phyloP scores from a whole-genome alignment of 2,888 invertebrate species.

The Corythucha ciliata region DNA sequence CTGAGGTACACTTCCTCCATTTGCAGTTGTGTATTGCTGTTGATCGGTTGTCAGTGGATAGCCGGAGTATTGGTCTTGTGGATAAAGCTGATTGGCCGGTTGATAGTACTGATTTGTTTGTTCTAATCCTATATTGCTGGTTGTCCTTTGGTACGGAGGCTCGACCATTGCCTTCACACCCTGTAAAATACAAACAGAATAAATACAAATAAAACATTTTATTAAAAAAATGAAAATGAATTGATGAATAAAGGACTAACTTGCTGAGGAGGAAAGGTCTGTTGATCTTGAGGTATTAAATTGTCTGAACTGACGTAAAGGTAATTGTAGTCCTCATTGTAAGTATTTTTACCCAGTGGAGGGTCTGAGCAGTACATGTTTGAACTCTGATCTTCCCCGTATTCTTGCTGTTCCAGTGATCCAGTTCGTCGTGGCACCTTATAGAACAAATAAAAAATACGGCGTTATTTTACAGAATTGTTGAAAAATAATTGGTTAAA shows the following conservation, averaged over 20 bases:
- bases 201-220: no score
- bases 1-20: conserved; percentile 8
- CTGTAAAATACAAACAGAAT: no score
- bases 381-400: conserved; percentile 19
- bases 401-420: conserved; percentile 27
- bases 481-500: no score
- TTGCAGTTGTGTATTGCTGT: conserved; percentile 15
- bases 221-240: no score
- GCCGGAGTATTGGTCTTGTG: conserved; percentile 20
- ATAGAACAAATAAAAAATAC: no score
- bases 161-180: no score
- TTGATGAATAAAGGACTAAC: no score
- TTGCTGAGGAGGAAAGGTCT: not conserved
- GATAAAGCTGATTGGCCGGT: conserved; percentile 43
- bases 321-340: conserved; percentile 61
- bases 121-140: conserved; percentile 30
- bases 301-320: conserved; percentile 61
- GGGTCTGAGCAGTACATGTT: conserved; percentile 42
- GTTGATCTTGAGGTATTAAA: conserved; percentile 40
- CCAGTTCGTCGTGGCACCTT: conserved; percentile 26
- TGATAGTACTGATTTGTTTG: conserved; percentile 38
- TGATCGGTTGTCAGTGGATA: no score
- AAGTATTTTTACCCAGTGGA: conserved; percentile 39
- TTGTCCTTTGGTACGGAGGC: conserved; percentile 29
- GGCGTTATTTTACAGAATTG: no score